A percentile compares a stretch with the other conserved stretches of the same genome.
Conservation (phyloP, 2,113 vertebrate species). For the Tetrao urogallus region DNA sequence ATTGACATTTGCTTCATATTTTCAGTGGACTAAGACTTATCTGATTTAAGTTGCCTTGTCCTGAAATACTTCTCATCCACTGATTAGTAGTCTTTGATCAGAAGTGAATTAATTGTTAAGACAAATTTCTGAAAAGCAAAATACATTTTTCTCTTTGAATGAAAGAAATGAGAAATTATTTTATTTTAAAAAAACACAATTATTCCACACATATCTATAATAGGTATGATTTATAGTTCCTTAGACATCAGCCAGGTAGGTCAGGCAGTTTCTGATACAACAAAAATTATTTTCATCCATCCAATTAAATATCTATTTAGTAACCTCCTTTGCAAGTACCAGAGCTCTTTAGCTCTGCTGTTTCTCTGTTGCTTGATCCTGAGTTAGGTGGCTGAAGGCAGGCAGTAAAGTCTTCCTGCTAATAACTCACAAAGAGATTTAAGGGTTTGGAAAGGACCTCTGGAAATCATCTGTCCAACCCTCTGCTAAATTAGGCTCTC, state of each 20-base stretch:
- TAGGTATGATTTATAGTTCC: neutral
- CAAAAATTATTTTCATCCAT: neutral
- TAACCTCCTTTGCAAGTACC: neutral
- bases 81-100: neutral
- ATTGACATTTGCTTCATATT: slow-evolving; percentile 10
- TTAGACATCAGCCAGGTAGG: neutral
- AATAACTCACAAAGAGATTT: neutral
- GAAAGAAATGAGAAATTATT: neutral
- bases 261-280: neutral
- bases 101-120: neutral
- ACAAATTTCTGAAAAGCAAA: neutral
- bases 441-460: too few relatives aligned
- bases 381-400: neutral
- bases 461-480: too few relatives aligned
- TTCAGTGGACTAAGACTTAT: neutral
- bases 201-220: neutral
- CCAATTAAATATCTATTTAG: neutral
- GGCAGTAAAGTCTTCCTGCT: neutral
- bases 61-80: neutral
- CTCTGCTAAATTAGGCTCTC: too few relatives aligned
- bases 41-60: slow-evolving; percentile 7
- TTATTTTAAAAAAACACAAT: neutral
- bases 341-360: neutral
- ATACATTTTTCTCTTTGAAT: neutral
- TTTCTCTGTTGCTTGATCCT: neutral